Base-by-base conservation (phyloP, 2,797 vertebrate genomes). In the Gadopsis marmoratus region DNA sequence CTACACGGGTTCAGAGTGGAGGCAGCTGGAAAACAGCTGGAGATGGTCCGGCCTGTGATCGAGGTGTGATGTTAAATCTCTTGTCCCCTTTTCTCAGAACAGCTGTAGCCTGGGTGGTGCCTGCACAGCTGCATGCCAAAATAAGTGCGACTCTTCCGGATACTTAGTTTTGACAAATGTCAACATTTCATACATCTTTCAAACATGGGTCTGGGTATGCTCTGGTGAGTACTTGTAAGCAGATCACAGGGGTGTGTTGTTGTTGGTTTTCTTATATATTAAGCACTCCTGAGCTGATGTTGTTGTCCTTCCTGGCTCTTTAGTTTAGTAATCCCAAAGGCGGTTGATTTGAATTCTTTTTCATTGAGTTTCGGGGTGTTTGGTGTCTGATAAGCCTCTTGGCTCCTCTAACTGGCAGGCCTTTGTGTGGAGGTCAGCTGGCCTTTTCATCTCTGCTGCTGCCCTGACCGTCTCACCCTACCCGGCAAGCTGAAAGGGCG, bases 341-440 rank as follows among this genome's bases (percentile, higher is more conserved):
- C 33, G 8, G 11, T 50, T 61, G 16, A 14, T 37, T 21, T 63
- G 6, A 33, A 43, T 59, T 19, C 1, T 3, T 41, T 72, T 50
- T 77, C 31, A 23, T 55, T 26, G 77, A 74, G 72, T 86, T 86
- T 86, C 5, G 19, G 82, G 78, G 60, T 78, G 73, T 87, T 88
- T 73, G 74, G 59, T 90, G 81, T 86, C 79, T 45, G 80, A 86
- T 83, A 73, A 86, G 79, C 80, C 76, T 79, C 33, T 17, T 81
- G 78, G 33, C 86, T 82, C 75, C 76, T 91, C 68, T 78, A 70
- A 83, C 89, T 78, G 67, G 85, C 83, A 73, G 84, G 72, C 65
- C 78, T 91, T 93, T 93, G 90, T 92, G 89, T 87, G 72, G 91
- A 84, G 86, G 87, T 94, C 90, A 89, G 79, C 73, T 89, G 72